These are phyloP conservation scores for Caenorhabditis sp. DNA, from an alignment of 2,888 invertebrate species.

Conservation along the genomic window DNA sequence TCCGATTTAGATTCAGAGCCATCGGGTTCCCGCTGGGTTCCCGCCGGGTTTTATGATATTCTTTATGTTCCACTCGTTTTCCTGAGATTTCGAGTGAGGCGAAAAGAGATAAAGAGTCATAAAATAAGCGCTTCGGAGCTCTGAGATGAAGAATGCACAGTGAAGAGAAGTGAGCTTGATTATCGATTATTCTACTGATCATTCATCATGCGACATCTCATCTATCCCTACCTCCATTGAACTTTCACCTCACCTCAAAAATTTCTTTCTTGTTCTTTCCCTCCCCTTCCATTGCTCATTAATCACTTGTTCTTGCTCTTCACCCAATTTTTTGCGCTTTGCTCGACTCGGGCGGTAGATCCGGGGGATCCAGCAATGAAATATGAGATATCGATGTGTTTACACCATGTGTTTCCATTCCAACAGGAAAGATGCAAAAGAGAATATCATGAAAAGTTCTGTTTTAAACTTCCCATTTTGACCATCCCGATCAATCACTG, in stretches of 20 bases:
- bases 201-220: too few relatives aligned
- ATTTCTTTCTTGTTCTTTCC: too few relatives aligned
- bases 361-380: slow-evolving; percentile 30
- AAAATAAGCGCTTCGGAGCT: slow-evolving; percentile 46
- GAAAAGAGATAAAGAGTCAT: slow-evolving; percentile 61
- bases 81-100: slow-evolving; percentile 37
- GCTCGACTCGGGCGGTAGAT: slow-evolving; percentile 14
- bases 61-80: slow-evolving; percentile 38
- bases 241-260: slow-evolving; percentile 10
- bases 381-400: slow-evolving; percentile 51
- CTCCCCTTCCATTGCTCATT: slow-evolving; percentile 14
- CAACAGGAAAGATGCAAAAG: slow-evolving; percentile 6
- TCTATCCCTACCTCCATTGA: too few relatives aligned
- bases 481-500: slow-evolving; percentile 13
- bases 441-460: slow-evolving; percentile 1
- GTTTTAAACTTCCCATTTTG: not conserved
- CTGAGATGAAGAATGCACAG: too few relatives aligned
- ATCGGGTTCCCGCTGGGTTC: not conserved
- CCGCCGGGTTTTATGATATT: slow-evolving; percentile 43
- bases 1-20: not conserved
- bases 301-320: slow-evolving; percentile 29
- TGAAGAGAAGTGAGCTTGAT: slow-evolving; percentile 16
- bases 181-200: slow-evolving; percentile 31
- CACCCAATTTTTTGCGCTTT: slow-evolving; percentile 17
- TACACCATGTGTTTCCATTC: slow-evolving; percentile 40